Conservation (phyloP, 2,113 vertebrate genomes). For the Tretioscincus oriximinensis region DNA sequence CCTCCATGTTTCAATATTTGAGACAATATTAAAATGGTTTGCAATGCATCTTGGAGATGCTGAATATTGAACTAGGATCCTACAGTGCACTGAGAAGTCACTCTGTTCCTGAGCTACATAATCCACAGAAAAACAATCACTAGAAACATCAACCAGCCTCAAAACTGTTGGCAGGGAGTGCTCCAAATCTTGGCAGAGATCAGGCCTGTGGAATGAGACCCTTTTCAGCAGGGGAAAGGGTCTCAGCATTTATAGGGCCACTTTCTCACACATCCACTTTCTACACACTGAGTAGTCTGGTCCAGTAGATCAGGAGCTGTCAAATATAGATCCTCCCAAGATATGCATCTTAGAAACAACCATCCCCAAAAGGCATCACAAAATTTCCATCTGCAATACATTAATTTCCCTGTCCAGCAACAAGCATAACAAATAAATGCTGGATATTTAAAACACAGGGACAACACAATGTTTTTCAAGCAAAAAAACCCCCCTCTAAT, state of each 20-base stretch:
- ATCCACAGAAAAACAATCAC: too few relatives aligned
- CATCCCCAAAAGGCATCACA: neutral
- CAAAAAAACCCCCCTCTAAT: too few relatives aligned
- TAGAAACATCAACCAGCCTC: too few relatives aligned
- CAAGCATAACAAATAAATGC: neutral
- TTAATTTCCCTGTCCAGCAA: neutral
- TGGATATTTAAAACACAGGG: neutral
- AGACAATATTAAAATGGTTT: too few relatives aligned
- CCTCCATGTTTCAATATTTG: too few relatives aligned
- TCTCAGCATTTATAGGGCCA: neutral
- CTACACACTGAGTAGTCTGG: neutral
- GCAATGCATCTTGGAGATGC: too few relatives aligned
- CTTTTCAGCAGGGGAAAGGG: neutral
- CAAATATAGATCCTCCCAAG: neutral
- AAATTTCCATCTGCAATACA: neutral
- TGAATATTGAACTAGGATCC: too few relatives aligned
- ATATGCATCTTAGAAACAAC: neutral
- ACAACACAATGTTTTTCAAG: neutral
- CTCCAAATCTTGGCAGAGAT: neutral
- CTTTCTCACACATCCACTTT: neutral
- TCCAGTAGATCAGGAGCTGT: too few relatives aligned
- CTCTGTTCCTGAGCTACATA: too few relatives aligned
- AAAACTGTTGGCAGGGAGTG: too few relatives aligned
- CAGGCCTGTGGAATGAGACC: too few relatives aligned
- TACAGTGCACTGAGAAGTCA: too few relatives aligned